A percentile compares a stretch with the other conserved stretches of the same genome.
phyloP scores from a whole-genome alignment of 2,797 vertebrate genomes.

The Eulemur rubriventer region DNA sequence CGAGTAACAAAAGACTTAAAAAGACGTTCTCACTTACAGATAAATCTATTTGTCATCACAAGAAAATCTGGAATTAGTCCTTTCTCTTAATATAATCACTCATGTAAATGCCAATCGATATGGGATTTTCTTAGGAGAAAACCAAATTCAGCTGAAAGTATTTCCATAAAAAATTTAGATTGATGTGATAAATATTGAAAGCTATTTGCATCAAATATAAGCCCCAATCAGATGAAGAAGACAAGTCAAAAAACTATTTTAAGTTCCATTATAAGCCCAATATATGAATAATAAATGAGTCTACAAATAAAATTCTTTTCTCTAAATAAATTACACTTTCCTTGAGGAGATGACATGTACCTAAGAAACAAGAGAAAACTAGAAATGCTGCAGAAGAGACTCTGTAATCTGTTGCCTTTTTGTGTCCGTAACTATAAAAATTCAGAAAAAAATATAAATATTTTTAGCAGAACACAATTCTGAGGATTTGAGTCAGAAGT shows the following conservation, averaged over 20 bases:
- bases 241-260: neutral
- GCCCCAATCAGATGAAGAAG: neutral
- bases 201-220: neutral
- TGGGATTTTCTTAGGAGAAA: neutral
- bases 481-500: neutral
- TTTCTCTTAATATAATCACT: neutral
- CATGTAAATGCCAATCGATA: neutral
- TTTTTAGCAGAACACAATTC: neutral
- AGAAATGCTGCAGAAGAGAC: neutral
- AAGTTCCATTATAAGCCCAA: neutral
- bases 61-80: neutral
- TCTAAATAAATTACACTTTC: neutral
- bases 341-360: neutral
- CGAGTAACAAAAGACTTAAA: neutral
- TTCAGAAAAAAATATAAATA: neutral
- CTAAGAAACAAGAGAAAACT: neutral
- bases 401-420: neutral
- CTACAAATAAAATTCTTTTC: neutral
- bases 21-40: neutral
- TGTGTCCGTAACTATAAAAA: neutral
- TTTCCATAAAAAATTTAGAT: neutral
- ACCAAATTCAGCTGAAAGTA: neutral
- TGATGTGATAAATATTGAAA: neutral
- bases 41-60: neutral
- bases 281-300: neutral